Evolutionary conservation across 2,113 vertebrate species (phyloP).

Genomic region (Colaptes auratus): DNA sequence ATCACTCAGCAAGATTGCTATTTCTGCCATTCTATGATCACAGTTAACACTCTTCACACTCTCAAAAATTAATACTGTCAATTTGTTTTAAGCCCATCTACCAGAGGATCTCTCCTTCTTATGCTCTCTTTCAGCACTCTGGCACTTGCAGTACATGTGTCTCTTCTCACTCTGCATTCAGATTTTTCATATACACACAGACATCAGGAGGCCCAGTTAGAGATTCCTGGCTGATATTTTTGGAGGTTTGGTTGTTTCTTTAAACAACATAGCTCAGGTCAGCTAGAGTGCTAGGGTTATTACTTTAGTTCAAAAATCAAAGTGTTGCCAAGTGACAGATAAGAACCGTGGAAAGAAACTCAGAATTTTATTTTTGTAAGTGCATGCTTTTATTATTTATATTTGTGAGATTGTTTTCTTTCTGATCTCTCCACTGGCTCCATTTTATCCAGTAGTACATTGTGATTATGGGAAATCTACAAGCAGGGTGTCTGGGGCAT

Average conservation of each 20-base stretch:
- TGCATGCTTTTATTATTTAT: constrained; percentile 33
- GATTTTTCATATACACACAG: constrained; percentile 44
- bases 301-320: constrained; percentile 59
- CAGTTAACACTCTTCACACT: neutral
- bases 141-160: constrained; percentile 28
- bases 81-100: constrained; percentile 14
- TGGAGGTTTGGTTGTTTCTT: constrained; percentile 65
- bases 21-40: neutral
- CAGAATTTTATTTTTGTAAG: constrained; percentile 49
- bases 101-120: neutral
- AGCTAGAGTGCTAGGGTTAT: constrained; percentile 67
- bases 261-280: constrained; percentile 68
- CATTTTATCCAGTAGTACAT: neutral
- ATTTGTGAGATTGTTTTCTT: neutral
- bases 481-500: neutral
- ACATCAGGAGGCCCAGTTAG: constrained; percentile 41
- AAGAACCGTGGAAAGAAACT: constrained; percentile 38
- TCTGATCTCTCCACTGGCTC: constrained; percentile 15
- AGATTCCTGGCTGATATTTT: constrained; percentile 62
- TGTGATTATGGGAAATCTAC: constrained; percentile 6
- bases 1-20: neutral
- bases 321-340: constrained; percentile 70
- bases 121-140: neutral
- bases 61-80: neutral
- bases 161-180: constrained; percentile 55